Evolutionary conservation across 1,140 invertebrate species (phyloP), one percentile per base, ranked within the genome.

Genomic region (Magallana angulata): DNA sequence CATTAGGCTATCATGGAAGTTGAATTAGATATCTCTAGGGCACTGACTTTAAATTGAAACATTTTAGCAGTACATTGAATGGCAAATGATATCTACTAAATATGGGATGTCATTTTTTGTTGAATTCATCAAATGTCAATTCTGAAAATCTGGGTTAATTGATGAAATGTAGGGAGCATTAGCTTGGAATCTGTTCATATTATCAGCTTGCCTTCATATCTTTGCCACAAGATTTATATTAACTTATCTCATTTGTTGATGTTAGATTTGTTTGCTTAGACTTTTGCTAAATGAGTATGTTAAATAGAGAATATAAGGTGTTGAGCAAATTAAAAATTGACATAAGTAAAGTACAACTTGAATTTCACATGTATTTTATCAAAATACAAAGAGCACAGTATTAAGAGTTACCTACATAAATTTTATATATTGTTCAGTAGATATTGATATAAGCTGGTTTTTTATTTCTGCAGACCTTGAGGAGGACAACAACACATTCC

Each of bases 391-490:
- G 36, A 48, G 36, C 5, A 48, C 36, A 4, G 36, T 48, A 48
- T 48, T 2, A 48, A 48, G 5, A 48, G 24, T 24, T 24, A 24
- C 24, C 24, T 24, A 24, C 24, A 24, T 24, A 24, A 24, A 24
- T 24, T 24, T 24, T 24, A 24, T 24, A 24, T 24, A 24, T 48
- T 48, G 36, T 48, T 48, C 36, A 48, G 36, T 48, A 48, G 36
- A 48, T 48, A 48, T 48, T 48, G 5, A 48, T 48, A 64, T 48
- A 64, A 64, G 14, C 18, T 57, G 76, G 24, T 80, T 80, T 60
- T 24, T 62, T 59, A n/a, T 87, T 24, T 76, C 86, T 76, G 58
- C 81, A 88, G 87, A 88, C 58, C 57, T 88, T 24, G 57, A 83
- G 14, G 84, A 3, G 16, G 57, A 84, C 58, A 18, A 12, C 16